Base-by-base conservation (phyloP, 2,888 invertebrate genomes). In the Lasioglossum figueresi region DNA sequence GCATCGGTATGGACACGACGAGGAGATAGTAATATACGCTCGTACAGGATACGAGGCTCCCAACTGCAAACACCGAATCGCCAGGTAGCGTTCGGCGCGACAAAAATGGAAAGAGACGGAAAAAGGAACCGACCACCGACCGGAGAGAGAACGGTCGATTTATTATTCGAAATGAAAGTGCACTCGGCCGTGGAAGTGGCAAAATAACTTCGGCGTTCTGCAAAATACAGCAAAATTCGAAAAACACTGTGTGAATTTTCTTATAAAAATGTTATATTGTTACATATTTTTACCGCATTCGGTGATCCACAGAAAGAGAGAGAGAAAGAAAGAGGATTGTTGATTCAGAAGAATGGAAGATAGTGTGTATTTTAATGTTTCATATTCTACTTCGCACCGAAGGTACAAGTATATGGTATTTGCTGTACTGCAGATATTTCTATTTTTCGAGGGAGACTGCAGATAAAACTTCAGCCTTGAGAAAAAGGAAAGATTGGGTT, bases 21-120 rank as follows among this genome's bases (percentile, higher is more conserved):
- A 72, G 76, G 80, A 83, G 86, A 84, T 85, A 82, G 88, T 84
- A 89, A 88, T 88, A 86, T 85, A 68, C 86, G 86, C 79, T 56
- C 76, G 88, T 80, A 79, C 82, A 82, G 82, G 82, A 68, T 40
- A 70, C 80, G 77, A 48, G 71, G 70, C 40, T 78, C 71, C 72
- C 81, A 59, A 77, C 84, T 74, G 84, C 73, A 84, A 84, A 84
- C 81, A 81, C 23, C 48, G 81, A 59, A 73, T 70, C 68, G 77
- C 71, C 63, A 72, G 76, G 66, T 78, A 52, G 37, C 37, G 45
- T 70, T 45, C 63, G 48, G 5, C 37, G 68, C 59, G 63, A 80
- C 52, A 70, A 70, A 70, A 59, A 59, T 56, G n/a, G 43, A 37
- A 66, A 45, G 37, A 19, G 45, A 45, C 34, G 10, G 52, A 31